Evolutionary conservation across 2,888 invertebrate genomes (phyloP).

Genomic region (Argyresthia goedartella): DNA sequence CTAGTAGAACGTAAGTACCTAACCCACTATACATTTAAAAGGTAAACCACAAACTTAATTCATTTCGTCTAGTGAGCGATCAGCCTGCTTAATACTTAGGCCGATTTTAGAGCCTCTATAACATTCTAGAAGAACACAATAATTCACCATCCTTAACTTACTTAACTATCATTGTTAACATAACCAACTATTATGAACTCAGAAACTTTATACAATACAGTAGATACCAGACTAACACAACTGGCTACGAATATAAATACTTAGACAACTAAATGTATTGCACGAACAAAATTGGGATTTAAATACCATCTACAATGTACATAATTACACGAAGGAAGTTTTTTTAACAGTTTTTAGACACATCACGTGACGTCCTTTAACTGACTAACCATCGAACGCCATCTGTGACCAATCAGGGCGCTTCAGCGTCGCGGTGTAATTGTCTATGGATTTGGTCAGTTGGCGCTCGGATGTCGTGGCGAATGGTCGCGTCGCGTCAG

Average conservation of each 20-base stretch:
- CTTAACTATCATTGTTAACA: not conserved
- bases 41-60: too few species aligned
- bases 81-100: too few species aligned
- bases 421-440: not conserved
- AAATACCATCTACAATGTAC: conserved; percentile 53
- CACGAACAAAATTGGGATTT: conserved; percentile 49
- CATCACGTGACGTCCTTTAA: not conserved
- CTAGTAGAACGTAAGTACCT: too few species aligned
- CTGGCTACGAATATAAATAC: conserved; percentile 61
- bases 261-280: conserved; percentile 60
- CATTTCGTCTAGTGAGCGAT: too few species aligned
- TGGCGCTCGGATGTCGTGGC: not conserved
- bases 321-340: conserved; percentile 48
- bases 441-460: conserved; percentile 1
- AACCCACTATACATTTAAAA: too few species aligned
- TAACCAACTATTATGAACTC: not conserved
- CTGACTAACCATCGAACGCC: not conserved
- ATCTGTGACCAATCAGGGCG: not conserved
- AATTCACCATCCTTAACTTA: not conserved
- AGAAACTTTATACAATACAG: conserved; percentile 27
- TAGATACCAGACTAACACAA: conserved; percentile 33
- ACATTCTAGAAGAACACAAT: too few species aligned
- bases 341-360: not conserved
- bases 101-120: too few species aligned
- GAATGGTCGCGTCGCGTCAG: conserved; percentile 11